phyloP scores from a whole-genome alignment of 1,140 invertebrate genomes.

The Scaptomyza graminum region DNA sequence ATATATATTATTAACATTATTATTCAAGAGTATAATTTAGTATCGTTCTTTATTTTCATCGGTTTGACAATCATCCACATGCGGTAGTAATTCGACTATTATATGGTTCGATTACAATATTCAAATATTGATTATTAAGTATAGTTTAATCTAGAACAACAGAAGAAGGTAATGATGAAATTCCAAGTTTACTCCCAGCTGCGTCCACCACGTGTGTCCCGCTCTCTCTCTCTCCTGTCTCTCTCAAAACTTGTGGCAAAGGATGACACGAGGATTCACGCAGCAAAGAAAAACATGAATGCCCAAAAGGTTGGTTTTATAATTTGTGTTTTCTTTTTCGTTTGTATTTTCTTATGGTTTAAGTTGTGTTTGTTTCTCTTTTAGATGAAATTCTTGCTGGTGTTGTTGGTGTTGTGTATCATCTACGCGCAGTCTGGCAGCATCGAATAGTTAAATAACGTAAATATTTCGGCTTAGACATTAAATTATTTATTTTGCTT shows the following conservation, averaged over 20 bases:
- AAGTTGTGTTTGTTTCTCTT: conserved; percentile 12
- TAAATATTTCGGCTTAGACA: conserved; percentile 47
- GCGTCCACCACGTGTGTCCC: conserved; percentile 13
- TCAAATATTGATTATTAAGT: conserved; percentile 68
- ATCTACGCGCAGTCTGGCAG: conserved; percentile 48
- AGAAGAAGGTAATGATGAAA: conserved; percentile 55
- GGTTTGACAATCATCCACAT: conserved; percentile 78
- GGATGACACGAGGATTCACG: conserved; percentile 7
- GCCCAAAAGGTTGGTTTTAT: conserved; percentile 69
- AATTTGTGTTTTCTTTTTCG: conserved; percentile 56
- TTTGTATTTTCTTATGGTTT: conserved; percentile 66
- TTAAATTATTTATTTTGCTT: conserved; percentile 39
- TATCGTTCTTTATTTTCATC: conserved; percentile 79
- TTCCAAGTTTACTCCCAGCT: conserved; percentile 53
- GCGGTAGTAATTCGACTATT: conserved; percentile 66
- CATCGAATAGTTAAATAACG: conserved; percentile 28
- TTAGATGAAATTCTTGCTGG: conserved; percentile 27
- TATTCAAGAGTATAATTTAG: conserved; percentile 62
- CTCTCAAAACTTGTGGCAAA: conserved; percentile 50
- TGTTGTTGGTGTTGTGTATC: conserved; percentile 44
- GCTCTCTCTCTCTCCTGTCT: conserved; percentile 51
- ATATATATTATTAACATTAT: not conserved
- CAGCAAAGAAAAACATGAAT: conserved; percentile 74
- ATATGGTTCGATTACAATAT: conserved; percentile 77
- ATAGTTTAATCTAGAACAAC: conserved; percentile 55